Percentiles rank a stretch among this genome's conserved stretches.
These are phyloP conservation scores for Felis chaus DNA, from an alignment of 2,113 vertebrate genomes.

Conservation along the genomic window DNA sequence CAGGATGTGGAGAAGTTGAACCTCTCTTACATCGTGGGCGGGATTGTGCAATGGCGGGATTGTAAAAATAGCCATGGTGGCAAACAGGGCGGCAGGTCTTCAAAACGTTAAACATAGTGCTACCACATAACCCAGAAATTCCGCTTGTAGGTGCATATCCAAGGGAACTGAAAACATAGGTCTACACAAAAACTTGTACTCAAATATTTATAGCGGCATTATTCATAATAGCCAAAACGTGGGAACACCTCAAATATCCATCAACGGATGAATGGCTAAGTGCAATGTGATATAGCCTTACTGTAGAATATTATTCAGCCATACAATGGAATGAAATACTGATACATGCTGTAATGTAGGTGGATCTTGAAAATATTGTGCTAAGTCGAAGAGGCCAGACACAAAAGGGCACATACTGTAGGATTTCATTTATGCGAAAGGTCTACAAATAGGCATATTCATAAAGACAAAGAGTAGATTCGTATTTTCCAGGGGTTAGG, in stretches of 20 bases:
- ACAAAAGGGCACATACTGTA: neutral
- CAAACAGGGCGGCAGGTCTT: neutral
- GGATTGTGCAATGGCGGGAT: neutral
- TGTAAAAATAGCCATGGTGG: neutral
- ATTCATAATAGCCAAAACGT: neutral
- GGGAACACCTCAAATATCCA: neutral
- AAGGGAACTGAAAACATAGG: neutral
- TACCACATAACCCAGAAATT: neutral
- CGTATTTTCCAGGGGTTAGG: neutral
- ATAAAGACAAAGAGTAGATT: neutral
- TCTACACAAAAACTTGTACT: neutral
- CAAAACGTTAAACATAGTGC: neutral
- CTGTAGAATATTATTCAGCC: neutral
- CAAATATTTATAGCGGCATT: neutral
- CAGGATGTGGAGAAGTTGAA: neutral
- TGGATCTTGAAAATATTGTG: neutral
- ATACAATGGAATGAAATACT: neutral
- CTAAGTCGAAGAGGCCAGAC: neutral
- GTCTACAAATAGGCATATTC: neutral
- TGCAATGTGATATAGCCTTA: neutral
- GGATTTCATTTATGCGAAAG: neutral
- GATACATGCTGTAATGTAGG: neutral
- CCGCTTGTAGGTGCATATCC: neutral
- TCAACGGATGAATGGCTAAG: neutral
- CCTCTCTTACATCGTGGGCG: neutral